Conservation (phyloP, 2,113 vertebrate genomes). For the Glareola pratincola region DNA sequence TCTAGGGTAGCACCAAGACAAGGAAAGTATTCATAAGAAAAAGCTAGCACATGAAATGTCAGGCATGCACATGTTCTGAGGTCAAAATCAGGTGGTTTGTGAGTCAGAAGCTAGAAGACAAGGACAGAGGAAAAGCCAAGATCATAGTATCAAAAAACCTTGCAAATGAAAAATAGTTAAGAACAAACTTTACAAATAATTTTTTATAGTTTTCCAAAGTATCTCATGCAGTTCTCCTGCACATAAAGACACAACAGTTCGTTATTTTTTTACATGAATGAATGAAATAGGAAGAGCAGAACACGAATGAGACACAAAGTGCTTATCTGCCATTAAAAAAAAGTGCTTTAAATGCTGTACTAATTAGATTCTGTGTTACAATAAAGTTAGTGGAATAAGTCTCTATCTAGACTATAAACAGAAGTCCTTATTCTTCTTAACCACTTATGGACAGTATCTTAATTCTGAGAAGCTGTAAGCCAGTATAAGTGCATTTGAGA, state of each 20-base stretch:
- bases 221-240: not conserved
- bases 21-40: not conserved
- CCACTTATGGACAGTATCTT: not conserved
- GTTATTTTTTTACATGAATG: not conserved
- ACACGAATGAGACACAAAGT: not conserved
- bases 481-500: not conserved
- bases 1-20: not conserved
- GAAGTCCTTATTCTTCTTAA: not conserved
- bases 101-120: not conserved
- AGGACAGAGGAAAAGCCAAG: not conserved
- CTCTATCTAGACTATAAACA: not conserved
- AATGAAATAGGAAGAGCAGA: not conserved
- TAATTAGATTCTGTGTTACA: not conserved
- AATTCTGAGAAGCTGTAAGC: not conserved
- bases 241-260: not conserved
- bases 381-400: not conserved
- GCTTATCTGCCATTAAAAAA: not conserved
- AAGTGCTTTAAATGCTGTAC: not conserved
- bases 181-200: rapidly evolving
- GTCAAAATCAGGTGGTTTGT: not conserved
- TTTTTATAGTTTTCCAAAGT: not conserved
- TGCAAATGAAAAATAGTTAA: not conserved
- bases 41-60: not conserved
- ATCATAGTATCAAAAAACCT: not conserved
- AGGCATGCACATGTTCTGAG: not conserved